Conservation (phyloP, 2,888 invertebrate genomes). For the Drosophila austrosaltans region DNA sequence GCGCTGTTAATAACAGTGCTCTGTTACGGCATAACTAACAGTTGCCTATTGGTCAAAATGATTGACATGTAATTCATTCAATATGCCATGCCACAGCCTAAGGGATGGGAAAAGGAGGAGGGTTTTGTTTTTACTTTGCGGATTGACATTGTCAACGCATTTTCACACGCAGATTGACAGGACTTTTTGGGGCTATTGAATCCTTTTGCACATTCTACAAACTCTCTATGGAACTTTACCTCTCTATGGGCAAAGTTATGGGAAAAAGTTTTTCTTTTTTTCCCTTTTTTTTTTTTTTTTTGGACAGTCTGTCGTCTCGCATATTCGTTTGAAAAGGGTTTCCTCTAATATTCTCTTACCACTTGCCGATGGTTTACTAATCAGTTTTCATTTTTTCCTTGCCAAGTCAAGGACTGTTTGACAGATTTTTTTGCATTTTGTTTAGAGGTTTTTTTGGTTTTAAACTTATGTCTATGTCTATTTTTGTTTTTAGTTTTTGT, state of each 20-base stretch:
- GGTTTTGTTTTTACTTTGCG: not conserved
- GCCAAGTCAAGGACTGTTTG: not conserved
- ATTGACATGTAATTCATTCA: conserved; percentile 42
- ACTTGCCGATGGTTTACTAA: conserved; percentile 32
- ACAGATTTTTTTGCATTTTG: not conserved
- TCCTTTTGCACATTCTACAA: too few species aligned
- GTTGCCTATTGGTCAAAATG: conserved; percentile 19
- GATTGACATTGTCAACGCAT: not conserved
- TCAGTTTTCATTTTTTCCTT: conserved; percentile 10
- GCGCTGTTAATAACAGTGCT: conserved; percentile 5
- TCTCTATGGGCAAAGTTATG: not conserved
- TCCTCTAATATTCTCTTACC: conserved; percentile 25
- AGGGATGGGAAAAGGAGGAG: not conserved
- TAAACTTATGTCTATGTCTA: not conserved
- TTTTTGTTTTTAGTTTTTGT: not conserved
- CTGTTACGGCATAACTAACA: conserved; percentile 13
- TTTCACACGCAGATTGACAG: not conserved
- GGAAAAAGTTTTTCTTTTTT: too few species aligned
- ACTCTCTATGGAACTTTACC: not conserved
- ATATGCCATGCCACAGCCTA: not conserved
- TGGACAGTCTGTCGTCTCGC: conserved; percentile 62
- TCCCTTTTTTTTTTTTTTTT: conserved; percentile 45
- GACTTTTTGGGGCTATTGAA: not conserved
- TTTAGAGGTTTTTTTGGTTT: not conserved
- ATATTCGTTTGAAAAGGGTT: conserved; percentile 65